phyloP scores from a whole-genome alignment of 1,140 invertebrate species.

The Camponotus vicinus region DNA sequence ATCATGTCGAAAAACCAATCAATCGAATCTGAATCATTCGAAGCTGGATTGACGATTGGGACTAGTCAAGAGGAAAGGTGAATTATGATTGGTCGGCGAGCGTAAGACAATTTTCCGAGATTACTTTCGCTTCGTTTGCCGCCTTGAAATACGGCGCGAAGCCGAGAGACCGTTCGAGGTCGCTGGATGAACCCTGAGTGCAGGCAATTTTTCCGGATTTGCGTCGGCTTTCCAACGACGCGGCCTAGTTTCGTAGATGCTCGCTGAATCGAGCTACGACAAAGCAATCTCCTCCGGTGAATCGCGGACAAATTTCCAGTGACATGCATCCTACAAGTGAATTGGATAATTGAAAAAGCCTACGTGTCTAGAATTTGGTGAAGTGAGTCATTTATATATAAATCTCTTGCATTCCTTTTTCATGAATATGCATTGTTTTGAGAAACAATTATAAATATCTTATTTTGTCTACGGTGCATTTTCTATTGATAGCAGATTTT shows the following conservation, averaged over 20 bases:
- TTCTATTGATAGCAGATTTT: background rate
- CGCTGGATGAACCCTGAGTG: constrained; percentile 19
- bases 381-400: constrained; percentile 3
- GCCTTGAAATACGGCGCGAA: constrained; percentile 36
- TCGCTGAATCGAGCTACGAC: constrained; percentile 26
- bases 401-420: background rate
- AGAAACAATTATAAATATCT: background rate
- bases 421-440: background rate
- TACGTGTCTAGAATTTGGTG: constrained; percentile 19
- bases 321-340: constrained; percentile 17
- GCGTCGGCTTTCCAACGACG: constrained; percentile 27
- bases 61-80: constrained; percentile 4
- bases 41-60: constrained; percentile 8
- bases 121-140: constrained; percentile 47
- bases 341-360: constrained; percentile 26
- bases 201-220: constrained; percentile 54
- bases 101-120: constrained; percentile 53
- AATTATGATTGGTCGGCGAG: constrained; percentile 35
- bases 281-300: constrained; percentile 36
- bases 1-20: constrained; percentile 8
- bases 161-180: background rate
- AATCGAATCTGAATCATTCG: constrained; percentile 17
- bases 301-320: background rate
- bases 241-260: constrained; percentile 40
- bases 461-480: background rate